A percentile compares a stretch with the other conserved stretches of the same genome.
Conservation (phyloP, 2,797 vertebrate genomes). For the Thripadectes ignobilis region DNA sequence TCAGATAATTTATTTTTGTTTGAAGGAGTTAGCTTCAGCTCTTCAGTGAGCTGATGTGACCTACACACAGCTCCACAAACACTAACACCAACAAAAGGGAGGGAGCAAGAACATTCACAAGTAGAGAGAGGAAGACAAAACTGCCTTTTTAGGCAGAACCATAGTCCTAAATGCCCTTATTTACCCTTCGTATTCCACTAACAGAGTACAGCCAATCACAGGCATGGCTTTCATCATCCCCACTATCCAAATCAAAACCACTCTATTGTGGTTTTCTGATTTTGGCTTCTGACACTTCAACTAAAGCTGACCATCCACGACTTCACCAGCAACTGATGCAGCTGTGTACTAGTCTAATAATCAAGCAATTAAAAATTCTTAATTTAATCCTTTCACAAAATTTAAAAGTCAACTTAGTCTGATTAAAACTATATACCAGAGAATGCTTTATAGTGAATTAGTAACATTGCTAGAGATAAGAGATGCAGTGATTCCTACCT, state of each 20-base stretch:
- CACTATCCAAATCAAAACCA: background rate
- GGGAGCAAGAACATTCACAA: background rate
- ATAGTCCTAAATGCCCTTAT: background rate
- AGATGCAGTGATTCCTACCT: background rate
- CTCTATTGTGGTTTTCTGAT: background rate
- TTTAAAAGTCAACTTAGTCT: background rate
- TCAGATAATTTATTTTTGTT: background rate
- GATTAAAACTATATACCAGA: background rate
- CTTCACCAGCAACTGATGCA: background rate
- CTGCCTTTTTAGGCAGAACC: background rate
- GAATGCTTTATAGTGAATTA: background rate
- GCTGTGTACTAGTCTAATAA: background rate
- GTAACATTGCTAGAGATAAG: background rate
- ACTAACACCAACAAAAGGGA: background rate
- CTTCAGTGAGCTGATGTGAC: background rate
- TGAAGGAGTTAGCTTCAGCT: background rate
- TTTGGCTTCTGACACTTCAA: background rate
- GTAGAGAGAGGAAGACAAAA: background rate
- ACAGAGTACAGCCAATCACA: background rate
- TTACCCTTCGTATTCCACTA: background rate
- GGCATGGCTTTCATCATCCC: background rate
- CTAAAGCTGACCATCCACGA: background rate
- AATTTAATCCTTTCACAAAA: background rate
- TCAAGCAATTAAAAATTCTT: background rate
- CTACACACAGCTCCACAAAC: background rate